Conservation (phyloP, 2,888 invertebrate genomes). For the Mesorhabditis sp. region DNA sequence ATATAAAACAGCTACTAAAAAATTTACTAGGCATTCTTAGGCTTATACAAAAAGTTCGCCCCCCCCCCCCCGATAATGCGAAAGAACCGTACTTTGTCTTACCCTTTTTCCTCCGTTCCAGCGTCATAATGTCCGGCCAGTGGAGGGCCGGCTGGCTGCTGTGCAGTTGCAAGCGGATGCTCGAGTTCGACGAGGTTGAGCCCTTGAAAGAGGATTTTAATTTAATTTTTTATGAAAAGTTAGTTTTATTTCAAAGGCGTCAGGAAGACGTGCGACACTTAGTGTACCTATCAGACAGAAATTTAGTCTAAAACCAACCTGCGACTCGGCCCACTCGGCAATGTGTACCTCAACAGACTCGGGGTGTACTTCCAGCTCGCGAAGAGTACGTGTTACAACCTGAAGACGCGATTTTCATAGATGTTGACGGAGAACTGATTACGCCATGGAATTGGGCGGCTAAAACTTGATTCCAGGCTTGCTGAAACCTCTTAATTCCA, state of each 20-base stretch:
- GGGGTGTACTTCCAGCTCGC: not conserved
- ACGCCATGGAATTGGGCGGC: too few relatives aligned
- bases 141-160: conserved; percentile 2
- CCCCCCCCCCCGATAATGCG: too few relatives aligned
- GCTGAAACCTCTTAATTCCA: not conserved
- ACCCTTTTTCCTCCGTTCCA: not conserved
- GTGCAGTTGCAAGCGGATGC: not conserved
- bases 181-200: conserved; percentile 1
- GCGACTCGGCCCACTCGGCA: conserved; percentile 3
- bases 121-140: conserved; percentile 4
- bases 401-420: not conserved
- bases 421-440: not conserved
- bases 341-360: not conserved
- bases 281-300: too few relatives aligned
- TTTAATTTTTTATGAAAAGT: too few relatives aligned
- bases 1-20: too few relatives aligned
- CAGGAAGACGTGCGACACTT: too few relatives aligned
- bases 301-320: not conserved
- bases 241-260: too few relatives aligned
- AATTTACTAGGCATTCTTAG: too few relatives aligned
- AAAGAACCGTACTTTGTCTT: not conserved
- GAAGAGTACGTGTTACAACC: not conserved
- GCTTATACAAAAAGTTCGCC: too few relatives aligned
- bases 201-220: not conserved
- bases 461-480: too few relatives aligned